Evolutionary conservation across 2,113 vertebrate genomes (phyloP), one percentile per base, ranked within the genome.

Genomic region (Oryzias curvinotus): DNA sequence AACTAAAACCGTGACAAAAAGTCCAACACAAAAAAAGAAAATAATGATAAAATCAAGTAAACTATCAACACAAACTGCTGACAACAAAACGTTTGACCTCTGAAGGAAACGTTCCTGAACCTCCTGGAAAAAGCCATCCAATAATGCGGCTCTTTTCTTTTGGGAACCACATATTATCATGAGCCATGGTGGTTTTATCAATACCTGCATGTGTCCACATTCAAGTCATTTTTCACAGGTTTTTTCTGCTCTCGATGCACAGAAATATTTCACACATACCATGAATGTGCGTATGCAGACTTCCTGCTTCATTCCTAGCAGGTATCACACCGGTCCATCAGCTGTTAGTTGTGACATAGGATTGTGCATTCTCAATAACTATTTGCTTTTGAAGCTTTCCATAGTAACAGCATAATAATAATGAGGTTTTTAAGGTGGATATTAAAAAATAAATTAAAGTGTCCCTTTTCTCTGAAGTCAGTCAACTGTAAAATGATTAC

Each of bases 241-340:
- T 51, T 28, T 16, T 51, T 52, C 44, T 58, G 50, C 63, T 48
- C 12, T 19, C 16, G 28, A 26, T 21, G n/a, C 3, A 45, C 7
- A 57, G 42, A 85, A 81, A 72, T 74, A 89, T 85, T 88, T 90
- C 85, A 77, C 85, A 84, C 60, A 75, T 71, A 68, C 23, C 57
- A 73, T 75, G 44, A 84, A 88, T 71, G 83, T 85, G 67, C 77
- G 71, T 79, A 71, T 69, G 75, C 64, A 81, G 66, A 71, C 62
- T 78, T 85, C 62, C 65, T 64, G 71, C 58, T 68, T 68, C 56
- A 19, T 62, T 70, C 61, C 49, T 50, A 16, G 25, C 41, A 53
- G 59, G 56, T 54, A 62, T 82, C 48, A 28, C 51, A 71, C 5
- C 17, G 25, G 5, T 17, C 5, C 10, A 47, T 19, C 17, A 15